Base-by-base conservation (phyloP, 2,888 invertebrate species). In the Coenonympha glycerion region DNA sequence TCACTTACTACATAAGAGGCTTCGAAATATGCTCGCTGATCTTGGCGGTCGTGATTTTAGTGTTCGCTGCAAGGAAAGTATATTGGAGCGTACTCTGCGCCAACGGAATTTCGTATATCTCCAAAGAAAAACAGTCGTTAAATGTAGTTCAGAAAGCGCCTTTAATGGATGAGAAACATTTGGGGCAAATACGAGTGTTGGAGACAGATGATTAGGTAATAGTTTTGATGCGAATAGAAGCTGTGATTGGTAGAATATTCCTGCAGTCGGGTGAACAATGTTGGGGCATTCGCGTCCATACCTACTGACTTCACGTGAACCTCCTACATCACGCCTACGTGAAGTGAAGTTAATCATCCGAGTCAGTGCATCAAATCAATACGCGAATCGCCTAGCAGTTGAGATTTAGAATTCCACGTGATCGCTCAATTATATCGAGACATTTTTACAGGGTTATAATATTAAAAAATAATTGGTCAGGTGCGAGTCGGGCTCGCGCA, bases 1-100 rank as follows among this genome's bases (percentile, higher is more conserved):
- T 59, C 0, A 79, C 79, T 0, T 58, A 59, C 16, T 13, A 69
- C 0, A 9, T 75, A 4, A 24, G 72, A 6, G 51, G 57, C 1
- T 5, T 68, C 0, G 64, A 74, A 51, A 55, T 65, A 18, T 6
- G 57, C 0, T 39, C 70, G 1, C 45, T 67, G 6, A 1, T 70
- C 1, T 26, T 56, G 0, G 71, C 76, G 0, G 5, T 69, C 3
- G 16, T 28, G 0, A 47, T 78, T 1, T 28, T 79, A 6, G 52
- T 53, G 0, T 58, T 63, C 30, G 59, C 68, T 1, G 53, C 61
- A 4, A 54, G 64, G 0, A 49, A 58, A 3, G 31, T 66, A 1
- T 60, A 57, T 16, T 54, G 58, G 46, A 57, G 55, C 13, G 62
- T 62, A 57, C 33, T 60, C 8, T 56, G 57, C 39, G 47, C 55